These are phyloP conservation scores for Triplophysa rosa DNA, from an alignment of 2,113 vertebrate genomes.

Conservation along the genomic window DNA sequence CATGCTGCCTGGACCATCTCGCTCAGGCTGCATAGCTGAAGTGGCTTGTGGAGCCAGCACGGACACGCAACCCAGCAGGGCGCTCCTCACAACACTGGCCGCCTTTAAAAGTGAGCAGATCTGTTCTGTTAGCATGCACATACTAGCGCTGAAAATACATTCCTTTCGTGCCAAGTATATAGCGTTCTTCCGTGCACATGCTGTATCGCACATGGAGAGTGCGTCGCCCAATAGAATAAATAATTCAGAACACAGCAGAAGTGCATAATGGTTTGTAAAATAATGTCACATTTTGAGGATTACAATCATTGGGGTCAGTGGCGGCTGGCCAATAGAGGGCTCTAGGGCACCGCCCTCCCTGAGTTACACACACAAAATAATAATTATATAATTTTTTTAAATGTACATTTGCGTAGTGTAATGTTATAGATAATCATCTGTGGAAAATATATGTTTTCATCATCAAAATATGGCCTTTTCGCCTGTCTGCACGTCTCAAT, in stretches of 20 bases:
- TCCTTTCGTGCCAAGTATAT: constrained; percentile 1
- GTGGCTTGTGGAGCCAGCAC: constrained; percentile 17
- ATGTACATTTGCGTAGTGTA: too few relatives aligned
- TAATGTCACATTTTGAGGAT: constrained; percentile 29
- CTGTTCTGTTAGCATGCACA: constrained; percentile 36
- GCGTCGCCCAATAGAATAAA: not conserved
- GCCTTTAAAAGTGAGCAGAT: constrained; percentile 25
- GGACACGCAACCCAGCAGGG: constrained; percentile 25
- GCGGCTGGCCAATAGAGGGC: too few relatives aligned
- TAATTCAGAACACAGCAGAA: not conserved
- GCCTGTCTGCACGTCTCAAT: too few relatives aligned
- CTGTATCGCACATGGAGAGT: constrained; percentile 6
- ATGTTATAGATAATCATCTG: too few relatives aligned
- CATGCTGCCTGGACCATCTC: constrained; percentile 26
- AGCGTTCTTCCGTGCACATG: not conserved
- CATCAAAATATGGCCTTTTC: too few relatives aligned
- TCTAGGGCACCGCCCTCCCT: too few relatives aligned
- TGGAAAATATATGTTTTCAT: too few relatives aligned
- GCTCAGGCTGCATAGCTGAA: constrained; percentile 30
- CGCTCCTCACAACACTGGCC: constrained; percentile 10
- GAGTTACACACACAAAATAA: too few relatives aligned
- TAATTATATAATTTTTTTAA: too few relatives aligned
- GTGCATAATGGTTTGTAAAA: not conserved
- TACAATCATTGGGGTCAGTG: constrained; percentile 4
- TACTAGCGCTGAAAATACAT: constrained; percentile 15